phyloP scores from a whole-genome alignment of 2,113 vertebrate genomes.

The Pseudorectes ferrugineus region DNA sequence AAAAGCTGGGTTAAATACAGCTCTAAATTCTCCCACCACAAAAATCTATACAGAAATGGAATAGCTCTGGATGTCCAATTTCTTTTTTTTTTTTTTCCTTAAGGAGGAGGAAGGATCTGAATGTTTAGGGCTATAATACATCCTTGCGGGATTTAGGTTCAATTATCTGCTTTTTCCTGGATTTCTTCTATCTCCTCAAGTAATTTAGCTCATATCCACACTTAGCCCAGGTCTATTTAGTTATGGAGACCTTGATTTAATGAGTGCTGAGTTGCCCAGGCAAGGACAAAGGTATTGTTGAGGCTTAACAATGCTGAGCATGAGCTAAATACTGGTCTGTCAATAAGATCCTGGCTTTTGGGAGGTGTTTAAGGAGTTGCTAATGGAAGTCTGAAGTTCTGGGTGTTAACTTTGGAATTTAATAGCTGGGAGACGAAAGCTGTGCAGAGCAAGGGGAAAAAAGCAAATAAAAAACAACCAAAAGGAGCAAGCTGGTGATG shows the following conservation, averaged over 20 bases:
- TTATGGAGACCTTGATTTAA: neutral
- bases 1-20: neutral
- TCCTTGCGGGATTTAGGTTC: neutral
- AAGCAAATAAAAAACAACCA: fast-evolving
- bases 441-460: neutral
- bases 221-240: neutral
- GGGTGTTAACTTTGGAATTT: neutral
- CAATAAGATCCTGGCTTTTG: neutral
- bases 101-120: neutral
- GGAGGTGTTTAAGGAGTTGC: neutral
- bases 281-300: neutral
- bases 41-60: neutral
- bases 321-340: neutral
- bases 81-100: neutral
- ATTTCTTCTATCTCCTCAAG: neutral
- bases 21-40: neutral
- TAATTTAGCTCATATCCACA: neutral
- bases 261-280: neutral
- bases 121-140: neutral
- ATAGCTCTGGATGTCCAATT: neutral
- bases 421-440: neutral
- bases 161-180: neutral
- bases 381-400: neutral
- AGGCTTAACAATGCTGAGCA: neutral
- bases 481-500: neutral